These are phyloP conservation scores for Vesta saturnalis DNA, from an alignment of 2,888 invertebrate genomes.

Conservation along the genomic window DNA sequence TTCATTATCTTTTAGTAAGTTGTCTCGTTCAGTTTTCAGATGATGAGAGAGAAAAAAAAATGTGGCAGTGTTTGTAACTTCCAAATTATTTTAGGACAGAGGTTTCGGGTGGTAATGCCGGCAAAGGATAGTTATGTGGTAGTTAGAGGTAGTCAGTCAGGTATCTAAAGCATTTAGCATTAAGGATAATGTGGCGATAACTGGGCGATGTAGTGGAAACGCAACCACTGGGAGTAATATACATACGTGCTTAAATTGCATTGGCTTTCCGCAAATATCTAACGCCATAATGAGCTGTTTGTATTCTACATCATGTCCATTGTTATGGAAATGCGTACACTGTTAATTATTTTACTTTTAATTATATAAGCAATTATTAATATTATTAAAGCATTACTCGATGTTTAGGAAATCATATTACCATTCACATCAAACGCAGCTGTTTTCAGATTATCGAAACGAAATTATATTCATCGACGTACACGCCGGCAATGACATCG, in stretches of 20 bases:
- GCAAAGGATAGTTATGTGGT: constrained; percentile 31
- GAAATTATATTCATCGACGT: constrained; percentile 12
- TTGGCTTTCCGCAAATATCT: constrained; percentile 46
- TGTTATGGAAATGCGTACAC: constrained; percentile 49
- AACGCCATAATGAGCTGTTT: constrained; percentile 47
- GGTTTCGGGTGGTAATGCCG: constrained; percentile 19
- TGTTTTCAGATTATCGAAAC: constrained; percentile 6
- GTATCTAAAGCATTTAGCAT: constrained; percentile 40
- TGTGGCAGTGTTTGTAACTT: constrained; percentile 19
- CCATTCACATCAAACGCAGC: constrained; percentile 12
- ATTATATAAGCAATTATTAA: background rate
- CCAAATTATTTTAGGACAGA: constrained; percentile 3
- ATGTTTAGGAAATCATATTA: background rate
- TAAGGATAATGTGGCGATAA: constrained; percentile 40
- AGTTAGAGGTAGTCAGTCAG: constrained; percentile 40
- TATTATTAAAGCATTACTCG: background rate
- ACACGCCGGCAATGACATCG: constrained; percentile 3
- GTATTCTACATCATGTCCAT: constrained; percentile 42
- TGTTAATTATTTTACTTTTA: constrained; percentile 22
- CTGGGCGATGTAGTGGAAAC: constrained; percentile 35
- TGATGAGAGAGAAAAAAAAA: background rate
- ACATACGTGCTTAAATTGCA: constrained; percentile 49
- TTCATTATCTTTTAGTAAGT: constrained; percentile 5
- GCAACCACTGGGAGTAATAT: constrained; percentile 37
- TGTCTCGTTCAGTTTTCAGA: background rate